These are phyloP conservation scores for Phaenicophaeus curvirostris DNA, from an alignment of 2,797 vertebrate species.

Conservation along the genomic window DNA sequence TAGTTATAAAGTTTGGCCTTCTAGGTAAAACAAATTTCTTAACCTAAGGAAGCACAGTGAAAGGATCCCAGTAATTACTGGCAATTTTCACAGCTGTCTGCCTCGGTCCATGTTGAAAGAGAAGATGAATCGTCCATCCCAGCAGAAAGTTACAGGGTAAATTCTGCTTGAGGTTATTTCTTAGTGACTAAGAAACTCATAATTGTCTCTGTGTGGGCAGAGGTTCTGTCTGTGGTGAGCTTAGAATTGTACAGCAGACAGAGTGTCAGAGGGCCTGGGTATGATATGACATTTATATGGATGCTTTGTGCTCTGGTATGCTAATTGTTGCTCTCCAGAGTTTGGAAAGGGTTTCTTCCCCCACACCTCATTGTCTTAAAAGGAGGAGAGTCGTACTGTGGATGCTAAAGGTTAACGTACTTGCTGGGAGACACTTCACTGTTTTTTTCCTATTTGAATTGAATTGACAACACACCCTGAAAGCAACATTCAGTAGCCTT, in stretches of 20 bases:
- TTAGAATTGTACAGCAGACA: accelerated
- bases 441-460: not conserved
- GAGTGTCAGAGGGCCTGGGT: not conserved
- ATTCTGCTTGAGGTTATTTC: not conserved
- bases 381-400: not conserved
- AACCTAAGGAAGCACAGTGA: not conserved
- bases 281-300: not conserved
- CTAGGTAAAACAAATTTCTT: not conserved
- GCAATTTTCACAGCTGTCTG: not conserved
- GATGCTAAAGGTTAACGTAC: not conserved
- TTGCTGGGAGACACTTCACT: not conserved
- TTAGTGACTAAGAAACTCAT: not conserved
- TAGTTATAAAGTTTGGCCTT: not conserved
- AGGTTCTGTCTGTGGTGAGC: not conserved
- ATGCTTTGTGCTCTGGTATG: not conserved
- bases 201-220: slow-evolving; percentile 5
- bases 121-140: not conserved
- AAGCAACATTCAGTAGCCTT: not conserved
- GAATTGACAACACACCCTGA: not conserved
- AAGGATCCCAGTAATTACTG: not conserved
- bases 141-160: slow-evolving; percentile 9
- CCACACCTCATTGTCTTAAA: not conserved
- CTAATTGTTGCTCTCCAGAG: not conserved
- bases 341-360: not conserved
- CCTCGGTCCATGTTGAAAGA: not conserved